Evolutionary conservation across 2,888 invertebrate genomes (phyloP).

Genomic region (Catocala nupta): DNA sequence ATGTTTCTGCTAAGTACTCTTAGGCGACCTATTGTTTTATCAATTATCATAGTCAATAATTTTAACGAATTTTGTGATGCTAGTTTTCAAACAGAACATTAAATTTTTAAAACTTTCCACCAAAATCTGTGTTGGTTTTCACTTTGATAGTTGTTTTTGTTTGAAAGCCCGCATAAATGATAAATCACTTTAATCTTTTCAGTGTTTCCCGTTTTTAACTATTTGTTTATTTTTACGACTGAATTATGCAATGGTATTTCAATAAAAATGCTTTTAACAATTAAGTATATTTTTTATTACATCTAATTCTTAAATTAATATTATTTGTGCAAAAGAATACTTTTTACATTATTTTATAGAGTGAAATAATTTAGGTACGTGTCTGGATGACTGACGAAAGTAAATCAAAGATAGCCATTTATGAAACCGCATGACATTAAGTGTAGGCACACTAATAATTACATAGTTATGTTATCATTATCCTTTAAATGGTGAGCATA

Average conservation of each 20-base stretch:
- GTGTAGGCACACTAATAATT: too few species aligned
- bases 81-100: neutral
- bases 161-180: conserved; percentile 4
- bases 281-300: conserved; percentile 65
- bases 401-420: conserved; percentile 22
- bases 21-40: too few species aligned
- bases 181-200: conserved; percentile 6
- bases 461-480: too few species aligned
- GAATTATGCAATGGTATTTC: conserved; percentile 12
- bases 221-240: neutral
- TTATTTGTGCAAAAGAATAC: conserved; percentile 77
- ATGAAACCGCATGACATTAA: neutral
- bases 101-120: neutral
- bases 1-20: too few species aligned
- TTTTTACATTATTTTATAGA: conserved; percentile 76
- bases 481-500: too few species aligned
- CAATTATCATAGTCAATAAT: neutral
- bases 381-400: conserved; percentile 63
- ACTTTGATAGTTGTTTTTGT: conserved; percentile 3
- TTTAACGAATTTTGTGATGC: neutral
- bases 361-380: conserved; percentile 53
- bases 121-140: conserved; percentile 5
- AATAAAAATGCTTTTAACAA: conserved; percentile 49
- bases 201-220: neutral
- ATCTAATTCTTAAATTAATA: conserved; percentile 77